Evolutionary conservation across 2,113 vertebrate species (phyloP), one percentile per base, ranked within the genome.

Genomic region (Caracal caracal): DNA sequence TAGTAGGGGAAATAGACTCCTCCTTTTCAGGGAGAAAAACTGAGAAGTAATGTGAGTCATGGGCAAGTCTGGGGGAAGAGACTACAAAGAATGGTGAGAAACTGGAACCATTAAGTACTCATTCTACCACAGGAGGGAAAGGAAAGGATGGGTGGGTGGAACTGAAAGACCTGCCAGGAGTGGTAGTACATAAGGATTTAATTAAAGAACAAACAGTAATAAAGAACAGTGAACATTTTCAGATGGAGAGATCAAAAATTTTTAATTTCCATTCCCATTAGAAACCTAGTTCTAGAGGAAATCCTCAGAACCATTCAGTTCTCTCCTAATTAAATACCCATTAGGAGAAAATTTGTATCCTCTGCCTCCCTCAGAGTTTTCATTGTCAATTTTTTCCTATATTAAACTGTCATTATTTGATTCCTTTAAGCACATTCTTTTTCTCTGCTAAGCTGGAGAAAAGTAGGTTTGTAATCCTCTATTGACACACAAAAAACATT

Each of bases 191-290:
- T 22, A 35, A 53, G 35, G 20, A 70, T 8, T 93, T 76, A 81
- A 79, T 90, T 63, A 95, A 92, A 33, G n/a, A 86, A 96, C 87
- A 92, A 75, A 73, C 8, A 90, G 15, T 71, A 93, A 92, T 90
- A 68, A 80, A 93, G 33, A 93, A 81, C 26, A 85, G 51, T 33
- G 37, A 93, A 61, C 37, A 82, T 85, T 85, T 88, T 94, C 89
- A 88, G 47, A 93, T 85, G 71, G 10, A 94, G 71, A 89, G 70
- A 93, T 85, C 33, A 61, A 95, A 90, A 30, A 49, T 10, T 68
- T 65, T 63, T 49, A 80, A 93, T 94, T 95, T 96, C 30, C 51
- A 56, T 93, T 93, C 70, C 33, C 47, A 79, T 91, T 95, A 56
- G 68, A 86, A 95, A 95, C 66, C 37, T 73, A 61, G 51, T 86